Evolutionary conservation across 2,113 vertebrate genomes (phyloP).

Genomic region (Serinus canaria): DNA sequence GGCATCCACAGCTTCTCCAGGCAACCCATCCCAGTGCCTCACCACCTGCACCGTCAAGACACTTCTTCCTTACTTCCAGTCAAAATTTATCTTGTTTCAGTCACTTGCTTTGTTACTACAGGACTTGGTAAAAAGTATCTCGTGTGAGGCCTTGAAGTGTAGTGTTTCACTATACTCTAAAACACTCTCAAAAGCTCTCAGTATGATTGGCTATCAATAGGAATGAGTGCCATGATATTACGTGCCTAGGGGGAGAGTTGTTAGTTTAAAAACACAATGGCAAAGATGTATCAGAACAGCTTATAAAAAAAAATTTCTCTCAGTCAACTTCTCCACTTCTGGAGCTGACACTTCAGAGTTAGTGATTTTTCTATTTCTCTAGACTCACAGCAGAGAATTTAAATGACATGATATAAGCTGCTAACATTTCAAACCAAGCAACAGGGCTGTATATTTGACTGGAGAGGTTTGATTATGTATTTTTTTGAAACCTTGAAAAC

Average conservation of each 20-base stretch:
- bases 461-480: background rate
- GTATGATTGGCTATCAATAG: background rate
- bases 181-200: background rate
- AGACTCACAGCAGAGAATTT: background rate
- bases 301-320: background rate
- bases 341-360: background rate
- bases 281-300: background rate
- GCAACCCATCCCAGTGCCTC: background rate
- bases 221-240: background rate
- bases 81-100: background rate
- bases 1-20: background rate
- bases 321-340: background rate
- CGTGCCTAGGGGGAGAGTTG: background rate
- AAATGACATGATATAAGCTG: background rate
- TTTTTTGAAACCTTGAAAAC: background rate
- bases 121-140: background rate
- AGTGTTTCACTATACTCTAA: background rate
- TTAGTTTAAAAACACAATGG: background rate
- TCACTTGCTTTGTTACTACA: background rate
- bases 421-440: background rate
- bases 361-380: background rate
- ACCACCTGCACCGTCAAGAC: fast-evolving
- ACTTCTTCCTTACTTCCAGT: background rate
- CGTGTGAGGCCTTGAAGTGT: background rate
- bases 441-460: background rate